Base-by-base conservation (phyloP, 2,113 vertebrate genomes). In the Cromileptes altivelis region DNA sequence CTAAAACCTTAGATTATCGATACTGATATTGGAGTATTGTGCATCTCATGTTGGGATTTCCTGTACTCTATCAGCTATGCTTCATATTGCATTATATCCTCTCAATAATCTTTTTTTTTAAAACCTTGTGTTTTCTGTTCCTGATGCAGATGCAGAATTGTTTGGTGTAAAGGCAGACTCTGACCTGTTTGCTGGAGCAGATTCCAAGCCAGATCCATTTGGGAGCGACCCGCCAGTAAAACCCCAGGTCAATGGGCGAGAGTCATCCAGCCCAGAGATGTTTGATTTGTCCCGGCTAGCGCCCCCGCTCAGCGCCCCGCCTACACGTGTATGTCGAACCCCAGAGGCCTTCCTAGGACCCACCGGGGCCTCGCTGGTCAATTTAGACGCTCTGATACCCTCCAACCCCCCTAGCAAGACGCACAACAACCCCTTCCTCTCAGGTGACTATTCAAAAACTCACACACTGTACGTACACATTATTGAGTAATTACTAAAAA, bases 311-410 rank as follows among this genome's bases (percentile, higher is more conserved):
- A 88, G 94, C 0, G 93, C 94, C 17, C 75, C 94, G 0, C 57
- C 90, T 70, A 94, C 92, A 33, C 94, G 96, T 23, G 67, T 90
- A 47, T 96, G 96, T 89, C 95, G 95, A 74, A 98, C 97, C 42
- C 97, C 97, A 0, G 97, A 99, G 84, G 95, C 97, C 4, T 99
- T 99, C 88, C 94, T 99, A 17, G 97, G 97, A 40, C 96, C 98
- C 0, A 97, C 96, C 0, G 98, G 97, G 55, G 97, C 97, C 69
- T 98, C 97, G 2, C 88, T 99, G 88, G 97, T 99, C 90, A 99
- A 99, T 86, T 93, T 99, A 87, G 97, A 99, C 40, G 95, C 97
- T 2, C 90, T 99, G 75, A 96, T 99, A 6, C 89, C 96, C 8
- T 55, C 88, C 1, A 95, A 96, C 56, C 92, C 91, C 0, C 92